Evolutionary conservation across 1,140 invertebrate genomes (phyloP).

Genomic region (Drosophila pallidifrons): DNA sequence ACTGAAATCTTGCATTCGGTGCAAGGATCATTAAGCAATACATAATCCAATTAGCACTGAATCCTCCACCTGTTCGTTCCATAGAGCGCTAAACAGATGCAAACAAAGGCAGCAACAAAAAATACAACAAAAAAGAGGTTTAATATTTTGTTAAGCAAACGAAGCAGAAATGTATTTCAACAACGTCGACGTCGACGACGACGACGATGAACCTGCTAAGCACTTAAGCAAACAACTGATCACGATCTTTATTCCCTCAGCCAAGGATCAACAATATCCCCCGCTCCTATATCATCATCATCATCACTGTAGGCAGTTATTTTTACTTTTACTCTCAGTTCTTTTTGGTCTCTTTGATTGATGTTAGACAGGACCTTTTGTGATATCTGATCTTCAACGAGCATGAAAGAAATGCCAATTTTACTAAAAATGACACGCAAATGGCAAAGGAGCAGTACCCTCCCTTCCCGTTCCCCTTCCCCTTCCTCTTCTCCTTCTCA

Average conservation of each 20-base stretch:
- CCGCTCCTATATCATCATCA: neutral
- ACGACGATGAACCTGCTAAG: slow-evolving; percentile 70
- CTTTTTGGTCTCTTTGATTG: slow-evolving; percentile 50
- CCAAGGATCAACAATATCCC: slow-evolving; percentile 56
- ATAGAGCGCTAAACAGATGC: slow-evolving; percentile 50
- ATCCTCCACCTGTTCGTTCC: slow-evolving; percentile 72
- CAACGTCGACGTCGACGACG: slow-evolving; percentile 28
- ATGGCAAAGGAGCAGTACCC: slow-evolving; percentile 51
- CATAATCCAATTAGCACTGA: slow-evolving; percentile 78
- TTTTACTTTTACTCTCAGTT: slow-evolving; percentile 77
- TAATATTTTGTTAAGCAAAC: slow-evolving; percentile 74
- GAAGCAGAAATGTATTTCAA: slow-evolving; percentile 70
- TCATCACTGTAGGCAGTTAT: slow-evolving; percentile 9
- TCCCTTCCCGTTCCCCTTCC: neutral
- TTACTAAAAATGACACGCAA: slow-evolving; percentile 78
- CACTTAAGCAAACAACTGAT: slow-evolving; percentile 79
- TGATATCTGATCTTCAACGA: slow-evolving; percentile 70
- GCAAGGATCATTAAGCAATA: slow-evolving; percentile 76
- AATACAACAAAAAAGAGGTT: slow-evolving; percentile 53
- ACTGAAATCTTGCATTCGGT: neutral
- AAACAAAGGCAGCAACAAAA: slow-evolving; percentile 37
- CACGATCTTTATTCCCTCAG: slow-evolving; percentile 47
- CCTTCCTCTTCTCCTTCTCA: neutral
- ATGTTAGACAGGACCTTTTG: slow-evolving; percentile 65
- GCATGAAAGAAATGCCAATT: slow-evolving; percentile 76